Evolutionary conservation across 2,888 invertebrate species (phyloP), one percentile per base, ranked within the genome.

Genomic region (Oscheius myriophilus): DNA sequence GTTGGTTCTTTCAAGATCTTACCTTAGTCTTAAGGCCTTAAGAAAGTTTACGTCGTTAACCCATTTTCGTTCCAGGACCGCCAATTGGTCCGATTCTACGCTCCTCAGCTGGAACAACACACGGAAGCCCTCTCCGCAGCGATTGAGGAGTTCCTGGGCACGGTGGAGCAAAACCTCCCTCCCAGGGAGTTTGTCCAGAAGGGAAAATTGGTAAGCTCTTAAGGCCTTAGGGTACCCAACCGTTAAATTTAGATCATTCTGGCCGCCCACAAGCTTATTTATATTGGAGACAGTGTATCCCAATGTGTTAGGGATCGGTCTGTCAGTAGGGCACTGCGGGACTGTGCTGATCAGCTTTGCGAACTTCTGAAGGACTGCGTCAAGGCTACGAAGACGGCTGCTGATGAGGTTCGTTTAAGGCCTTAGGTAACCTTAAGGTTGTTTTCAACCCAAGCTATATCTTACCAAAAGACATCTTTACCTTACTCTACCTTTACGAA

Each of bases 281-380:
- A 93, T 87, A 95, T 95, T 72, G 95, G 95, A 61, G 96, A 96
- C 89, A 94, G 93, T 58, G 92, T 96, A 39, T 92, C 94, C 87
- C 91, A 79, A 59, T 76, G 78, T 52, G 59, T 80, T 16, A 45
- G 43, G 57, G 69, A 71, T 52, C 57, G 49, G 61, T 14, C 25
- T 1, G 21, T 51, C 12, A 52, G 39, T 7, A n/a, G 51, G 11
- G 45, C 39, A 21, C 45, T 80, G 46, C 23, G 70, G 18, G 58
- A 62, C 14, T 68, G 69, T 33, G 72, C 79, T 16, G 80, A 82
- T 51, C 66, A 68, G 0, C 88, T 95, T 46, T 92, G 92, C 39
- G 93, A 93, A 84, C 92, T 92, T 1, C 88, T 94, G 6, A 93
- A 92, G 46, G 90, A 91, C 18, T 93, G 93, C 42, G 95, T 96